These are phyloP conservation scores for Smittia sp. DNA, from an alignment of 2,888 invertebrate species.

Conservation along the genomic window DNA sequence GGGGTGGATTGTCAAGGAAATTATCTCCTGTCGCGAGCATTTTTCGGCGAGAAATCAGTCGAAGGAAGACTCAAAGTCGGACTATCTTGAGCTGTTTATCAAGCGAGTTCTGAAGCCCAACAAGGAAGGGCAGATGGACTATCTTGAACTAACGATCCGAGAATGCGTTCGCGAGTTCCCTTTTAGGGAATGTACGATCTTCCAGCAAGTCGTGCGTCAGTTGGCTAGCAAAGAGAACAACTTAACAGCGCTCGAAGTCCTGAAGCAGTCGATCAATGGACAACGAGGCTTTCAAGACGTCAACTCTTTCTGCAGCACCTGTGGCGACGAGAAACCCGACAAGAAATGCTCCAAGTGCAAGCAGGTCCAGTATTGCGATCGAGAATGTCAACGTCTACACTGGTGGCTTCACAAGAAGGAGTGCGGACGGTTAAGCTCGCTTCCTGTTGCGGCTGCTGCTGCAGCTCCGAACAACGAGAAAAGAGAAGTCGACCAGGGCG, in stretches of 20 bases:
- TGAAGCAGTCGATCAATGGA: slow-evolving; percentile 82
- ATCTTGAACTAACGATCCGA: slow-evolving; percentile 72
- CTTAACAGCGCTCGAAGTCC: slow-evolving; percentile 66
- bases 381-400: slow-evolving; percentile 90
- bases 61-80: slow-evolving; percentile 58
- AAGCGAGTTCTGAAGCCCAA: slow-evolving; percentile 74
- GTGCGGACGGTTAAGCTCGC: slow-evolving; percentile 65
- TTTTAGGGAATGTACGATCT: slow-evolving; percentile 83
- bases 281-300: slow-evolving; percentile 72
- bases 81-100: slow-evolving; percentile 71
- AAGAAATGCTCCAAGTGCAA: slow-evolving; percentile 96
- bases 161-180: slow-evolving; percentile 89
- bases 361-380: slow-evolving; percentile 88
- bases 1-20: slow-evolving; percentile 69
- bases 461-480: slow-evolving; percentile 44
- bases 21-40: slow-evolving; percentile 66
- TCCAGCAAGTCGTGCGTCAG: slow-evolving; percentile 75
- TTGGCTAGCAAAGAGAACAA: slow-evolving; percentile 69
- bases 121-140: slow-evolving; percentile 65
- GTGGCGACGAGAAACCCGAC: slow-evolving; percentile 82
- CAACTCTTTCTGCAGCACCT: slow-evolving; percentile 73
- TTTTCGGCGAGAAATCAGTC: slow-evolving; percentile 57
- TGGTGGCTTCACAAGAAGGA: slow-evolving; percentile 90
- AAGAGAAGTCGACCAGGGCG: slow-evolving; percentile 53
- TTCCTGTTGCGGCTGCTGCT: slow-evolving; percentile 45